Conservation (phyloP, 2,113 vertebrate species). For the Oreochromis spilurus region DNA sequence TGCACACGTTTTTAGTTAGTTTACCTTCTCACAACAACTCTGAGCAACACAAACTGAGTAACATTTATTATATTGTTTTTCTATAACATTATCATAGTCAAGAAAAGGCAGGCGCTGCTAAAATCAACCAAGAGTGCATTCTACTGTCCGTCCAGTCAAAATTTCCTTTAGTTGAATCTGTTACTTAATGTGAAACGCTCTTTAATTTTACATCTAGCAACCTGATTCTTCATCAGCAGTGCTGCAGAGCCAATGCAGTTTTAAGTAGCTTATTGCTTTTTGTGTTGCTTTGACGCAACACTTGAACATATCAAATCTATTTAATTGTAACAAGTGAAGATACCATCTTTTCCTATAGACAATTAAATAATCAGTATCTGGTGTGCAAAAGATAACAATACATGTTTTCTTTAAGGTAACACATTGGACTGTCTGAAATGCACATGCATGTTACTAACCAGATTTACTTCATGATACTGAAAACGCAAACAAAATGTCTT, state of each 20-base stretch:
- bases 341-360: neutral
- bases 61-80: neutral
- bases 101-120: neutral
- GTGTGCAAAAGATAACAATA: neutral
- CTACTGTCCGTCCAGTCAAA: neutral
- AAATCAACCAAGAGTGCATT: neutral
- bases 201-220: neutral
- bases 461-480: neutral
- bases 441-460: neutral
- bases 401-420: neutral
- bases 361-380: neutral
- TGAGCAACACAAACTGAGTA: neutral
- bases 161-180: too few relatives aligned
- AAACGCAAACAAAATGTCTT: neutral
- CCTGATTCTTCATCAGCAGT: neutral
- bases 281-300: neutral
- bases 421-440: neutral
- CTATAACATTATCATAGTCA: neutral
- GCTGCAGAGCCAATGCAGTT: neutral
- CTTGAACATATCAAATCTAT: neutral
- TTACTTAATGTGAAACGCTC: neutral
- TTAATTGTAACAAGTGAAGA: neutral
- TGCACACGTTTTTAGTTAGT: neutral
- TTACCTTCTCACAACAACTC: too few relatives aligned
- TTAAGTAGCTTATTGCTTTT: accelerated